These are phyloP conservation scores for Pseudopipra pipra DNA, from an alignment of 2,113 vertebrate genomes.

Conservation along the genomic window DNA sequence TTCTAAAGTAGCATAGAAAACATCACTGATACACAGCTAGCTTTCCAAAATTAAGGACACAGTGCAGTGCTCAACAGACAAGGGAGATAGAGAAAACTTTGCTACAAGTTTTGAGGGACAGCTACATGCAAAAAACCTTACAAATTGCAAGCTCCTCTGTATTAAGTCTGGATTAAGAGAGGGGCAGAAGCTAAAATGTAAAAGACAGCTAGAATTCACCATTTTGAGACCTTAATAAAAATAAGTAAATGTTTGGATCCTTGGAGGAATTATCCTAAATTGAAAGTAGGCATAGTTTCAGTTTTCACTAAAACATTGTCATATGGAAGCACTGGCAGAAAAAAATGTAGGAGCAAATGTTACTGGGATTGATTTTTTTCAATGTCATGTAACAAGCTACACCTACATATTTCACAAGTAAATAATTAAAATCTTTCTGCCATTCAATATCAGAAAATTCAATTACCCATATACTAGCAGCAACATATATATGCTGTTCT, in stretches of 20 bases:
- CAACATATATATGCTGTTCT: fast-evolving
- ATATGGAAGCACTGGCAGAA: not conserved
- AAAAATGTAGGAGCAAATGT: not conserved
- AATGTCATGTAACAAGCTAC: not conserved
- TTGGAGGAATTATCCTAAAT: not conserved
- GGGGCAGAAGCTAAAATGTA: not conserved
- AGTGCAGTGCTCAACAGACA: not conserved
- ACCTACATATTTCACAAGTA: not conserved
- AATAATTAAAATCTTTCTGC: not conserved
- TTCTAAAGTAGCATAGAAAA: not conserved
- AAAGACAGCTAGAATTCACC: not conserved
- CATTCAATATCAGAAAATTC: not conserved
- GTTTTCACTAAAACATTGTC: not conserved
- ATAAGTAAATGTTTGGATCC: not conserved
- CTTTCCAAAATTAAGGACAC: not conserved
- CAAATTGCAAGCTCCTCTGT: not conserved
- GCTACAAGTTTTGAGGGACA: not conserved
- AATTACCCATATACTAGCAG: not conserved
- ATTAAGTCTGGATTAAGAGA: not conserved
- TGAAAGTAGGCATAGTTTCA: not conserved
- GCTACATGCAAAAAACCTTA: not conserved
- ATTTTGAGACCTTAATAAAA: not conserved
- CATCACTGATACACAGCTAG: fast-evolving
- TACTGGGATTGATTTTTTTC: not conserved
- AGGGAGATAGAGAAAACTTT: not conserved